Conservation (phyloP, 2,797 vertebrate genomes). For the Lerista edwardsae region DNA sequence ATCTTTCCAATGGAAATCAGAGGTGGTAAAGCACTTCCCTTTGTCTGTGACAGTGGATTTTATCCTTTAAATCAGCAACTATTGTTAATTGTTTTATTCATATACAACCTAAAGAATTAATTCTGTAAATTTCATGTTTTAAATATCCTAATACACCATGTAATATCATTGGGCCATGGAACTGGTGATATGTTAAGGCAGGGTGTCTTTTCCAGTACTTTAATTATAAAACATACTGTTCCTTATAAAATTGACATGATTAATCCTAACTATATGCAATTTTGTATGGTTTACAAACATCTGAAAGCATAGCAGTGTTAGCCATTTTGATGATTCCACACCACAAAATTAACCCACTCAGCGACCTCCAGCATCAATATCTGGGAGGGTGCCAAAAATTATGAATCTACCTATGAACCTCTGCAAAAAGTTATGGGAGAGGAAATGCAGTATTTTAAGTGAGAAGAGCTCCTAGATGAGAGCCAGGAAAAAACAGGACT, state of each 20-base stretch:
- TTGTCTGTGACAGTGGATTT: neutral
- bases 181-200: neutral
- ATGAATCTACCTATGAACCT: too few species aligned
- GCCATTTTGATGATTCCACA: neutral
- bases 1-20: neutral
- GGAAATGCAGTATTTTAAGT: too few species aligned
- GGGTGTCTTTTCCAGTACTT: neutral
- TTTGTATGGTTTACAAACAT: neutral
- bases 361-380: too few species aligned
- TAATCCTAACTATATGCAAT: neutral
- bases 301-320: neutral
- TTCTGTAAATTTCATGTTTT: neutral
- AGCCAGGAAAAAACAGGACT: too few species aligned
- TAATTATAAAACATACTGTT: constrained; percentile 2
- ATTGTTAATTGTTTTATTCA: neutral
- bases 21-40: neutral
- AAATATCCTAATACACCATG: neutral
- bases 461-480: too few species aligned
- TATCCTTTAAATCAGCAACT: neutral
- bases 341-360: constrained; percentile 17
- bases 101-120: neutral
- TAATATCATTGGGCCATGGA: neutral
- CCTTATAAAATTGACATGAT: neutral
- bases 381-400: too few species aligned
- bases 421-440: too few species aligned